phyloP scores from a whole-genome alignment of 2,888 invertebrate species.

The Adelognathus sp. region DNA sequence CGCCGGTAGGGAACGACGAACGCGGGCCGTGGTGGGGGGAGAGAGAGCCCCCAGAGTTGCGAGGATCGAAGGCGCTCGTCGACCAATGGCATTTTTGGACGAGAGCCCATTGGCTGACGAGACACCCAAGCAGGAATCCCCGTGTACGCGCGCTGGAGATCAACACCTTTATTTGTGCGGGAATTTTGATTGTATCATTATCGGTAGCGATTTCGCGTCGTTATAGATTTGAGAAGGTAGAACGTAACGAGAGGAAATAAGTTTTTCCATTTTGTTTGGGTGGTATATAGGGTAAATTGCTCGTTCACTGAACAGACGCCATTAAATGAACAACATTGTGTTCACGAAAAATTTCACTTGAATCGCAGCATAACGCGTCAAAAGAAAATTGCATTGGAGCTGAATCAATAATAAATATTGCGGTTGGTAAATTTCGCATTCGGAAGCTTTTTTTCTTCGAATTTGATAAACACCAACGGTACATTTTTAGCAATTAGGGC shows the following conservation, averaged over 20 bases:
- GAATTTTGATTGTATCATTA: constrained; percentile 21
- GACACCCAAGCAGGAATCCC: background rate
- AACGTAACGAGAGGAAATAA: background rate
- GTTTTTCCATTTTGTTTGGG: too few species aligned
- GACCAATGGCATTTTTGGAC: constrained; percentile 31
- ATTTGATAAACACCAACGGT: too few species aligned
- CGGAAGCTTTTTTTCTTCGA: too few species aligned
- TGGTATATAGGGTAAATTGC: too few species aligned
- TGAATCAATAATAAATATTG: too few species aligned
- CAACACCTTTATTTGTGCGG: constrained; percentile 21
- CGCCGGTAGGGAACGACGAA: constrained; percentile 49
- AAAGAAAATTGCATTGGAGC: too few species aligned
- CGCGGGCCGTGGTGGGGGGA: constrained; percentile 28
- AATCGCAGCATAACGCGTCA: too few species aligned
- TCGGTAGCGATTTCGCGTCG: background rate
- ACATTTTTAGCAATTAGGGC: too few species aligned
- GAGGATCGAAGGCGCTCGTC: constrained; percentile 42
- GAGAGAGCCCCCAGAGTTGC: constrained; percentile 35
- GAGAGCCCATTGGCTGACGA: constrained; percentile 19
- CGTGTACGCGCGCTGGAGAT: constrained; percentile 34
- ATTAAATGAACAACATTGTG: too few species aligned
- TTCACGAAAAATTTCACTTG: too few species aligned
- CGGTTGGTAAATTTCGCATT: too few species aligned
- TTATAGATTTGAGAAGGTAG: background rate
- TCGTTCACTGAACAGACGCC: too few species aligned